These are phyloP conservation scores for Sebastes matsubarae DNA, from an alignment of 2,797 vertebrate genomes.

Conservation along the genomic window DNA sequence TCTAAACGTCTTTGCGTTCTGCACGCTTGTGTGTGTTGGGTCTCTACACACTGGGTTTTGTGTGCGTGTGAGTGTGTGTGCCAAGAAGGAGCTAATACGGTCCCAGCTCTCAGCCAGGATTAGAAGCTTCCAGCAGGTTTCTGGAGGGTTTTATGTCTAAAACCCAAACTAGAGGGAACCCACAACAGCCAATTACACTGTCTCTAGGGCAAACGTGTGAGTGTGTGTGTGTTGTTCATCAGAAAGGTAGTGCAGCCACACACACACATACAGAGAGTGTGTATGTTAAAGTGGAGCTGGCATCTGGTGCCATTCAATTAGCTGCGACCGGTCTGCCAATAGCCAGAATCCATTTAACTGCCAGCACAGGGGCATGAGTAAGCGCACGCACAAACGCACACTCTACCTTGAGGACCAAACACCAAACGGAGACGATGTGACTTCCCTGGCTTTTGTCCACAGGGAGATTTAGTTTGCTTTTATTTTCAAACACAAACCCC, in stretches of 20 bases:
- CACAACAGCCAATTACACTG: slow-evolving; percentile 77
- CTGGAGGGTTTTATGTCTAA: slow-evolving; percentile 74
- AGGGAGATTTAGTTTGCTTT: slow-evolving; percentile 11
- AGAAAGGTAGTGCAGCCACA: slow-evolving; percentile 37
- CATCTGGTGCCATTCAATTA: slow-evolving; percentile 81
- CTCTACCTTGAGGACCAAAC: slow-evolving; percentile 31
- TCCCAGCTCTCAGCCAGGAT: slow-evolving; percentile 71
- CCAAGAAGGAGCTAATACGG: slow-evolving; percentile 61
- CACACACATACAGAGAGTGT: slow-evolving; percentile 46
- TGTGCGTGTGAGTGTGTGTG: slow-evolving; percentile 38
- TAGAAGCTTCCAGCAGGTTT: slow-evolving; percentile 74
- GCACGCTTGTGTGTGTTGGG: not conserved
- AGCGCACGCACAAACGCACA: slow-evolving; percentile 25
- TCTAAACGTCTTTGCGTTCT: slow-evolving; percentile 18
- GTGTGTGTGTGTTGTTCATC: slow-evolving; percentile 30
- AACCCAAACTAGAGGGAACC: slow-evolving; percentile 72
- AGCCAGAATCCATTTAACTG: slow-evolving; percentile 73
- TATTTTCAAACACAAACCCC: not conserved
- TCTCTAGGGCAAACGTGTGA: slow-evolving; percentile 63
- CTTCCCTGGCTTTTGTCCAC: slow-evolving; percentile 24
- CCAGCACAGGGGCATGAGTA: slow-evolving; percentile 65
- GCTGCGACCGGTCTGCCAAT: slow-evolving; percentile 71
- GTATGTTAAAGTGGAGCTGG: slow-evolving; percentile 73
- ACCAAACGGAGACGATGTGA: slow-evolving; percentile 22
- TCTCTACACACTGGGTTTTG: slow-evolving; percentile 1